These are phyloP conservation scores for Origma solitaria DNA, from an alignment of 2,113 vertebrate species.

Conservation along the genomic window DNA sequence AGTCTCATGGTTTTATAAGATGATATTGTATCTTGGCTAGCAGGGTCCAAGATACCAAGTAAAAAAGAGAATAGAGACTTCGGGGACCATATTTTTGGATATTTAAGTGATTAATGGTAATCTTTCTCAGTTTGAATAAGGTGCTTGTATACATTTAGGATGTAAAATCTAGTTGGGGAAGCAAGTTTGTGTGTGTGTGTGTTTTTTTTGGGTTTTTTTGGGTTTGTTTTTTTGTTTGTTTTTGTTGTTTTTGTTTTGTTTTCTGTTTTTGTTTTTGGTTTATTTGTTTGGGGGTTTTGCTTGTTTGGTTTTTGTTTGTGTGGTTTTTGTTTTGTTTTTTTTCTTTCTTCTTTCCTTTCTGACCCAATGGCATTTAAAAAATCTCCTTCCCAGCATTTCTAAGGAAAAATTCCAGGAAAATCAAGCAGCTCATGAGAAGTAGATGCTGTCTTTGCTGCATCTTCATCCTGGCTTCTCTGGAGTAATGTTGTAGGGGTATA, in stretches of 20 bases:
- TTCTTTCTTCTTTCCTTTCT: background rate
- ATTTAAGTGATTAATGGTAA: background rate
- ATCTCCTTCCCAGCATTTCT: background rate
- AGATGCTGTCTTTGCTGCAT: background rate
- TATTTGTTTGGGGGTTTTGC: no score
- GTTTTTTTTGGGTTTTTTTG: background rate
- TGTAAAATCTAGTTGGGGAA: background rate
- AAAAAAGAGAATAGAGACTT: background rate
- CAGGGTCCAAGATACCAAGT: background rate
- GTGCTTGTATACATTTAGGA: background rate
- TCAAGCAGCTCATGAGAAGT: background rate
- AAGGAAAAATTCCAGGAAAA: background rate
- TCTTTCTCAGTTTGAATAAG: background rate
- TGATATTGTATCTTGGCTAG: background rate
- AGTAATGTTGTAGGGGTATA: background rate
- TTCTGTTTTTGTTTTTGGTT: background rate
- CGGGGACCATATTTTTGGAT: background rate
- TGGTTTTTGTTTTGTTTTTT: no score
- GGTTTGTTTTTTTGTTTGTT: background rate
- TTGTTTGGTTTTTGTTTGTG: background rate
- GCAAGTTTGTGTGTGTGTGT: background rate
- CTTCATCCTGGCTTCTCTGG: constrained; percentile 2
- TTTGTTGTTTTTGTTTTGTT: background rate
- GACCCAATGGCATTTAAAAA: background rate
- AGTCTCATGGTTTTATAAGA: background rate